Base-by-base conservation (phyloP, 2,888 invertebrate species). In the Phorcus lineatus region DNA sequence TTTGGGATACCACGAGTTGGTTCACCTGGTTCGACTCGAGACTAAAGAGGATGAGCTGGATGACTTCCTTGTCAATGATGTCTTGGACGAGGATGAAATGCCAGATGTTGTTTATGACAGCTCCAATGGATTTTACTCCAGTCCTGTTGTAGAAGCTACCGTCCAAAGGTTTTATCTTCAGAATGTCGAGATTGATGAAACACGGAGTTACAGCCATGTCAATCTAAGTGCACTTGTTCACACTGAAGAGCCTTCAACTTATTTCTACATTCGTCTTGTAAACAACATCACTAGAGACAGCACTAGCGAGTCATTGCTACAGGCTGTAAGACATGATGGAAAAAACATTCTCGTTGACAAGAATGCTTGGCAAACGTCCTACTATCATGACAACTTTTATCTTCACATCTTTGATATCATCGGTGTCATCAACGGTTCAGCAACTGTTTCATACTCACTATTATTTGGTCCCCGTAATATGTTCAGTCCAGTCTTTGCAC, bases 51-150 rank as follows among this genome's bases (percentile, higher is more conserved):
- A 88, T 57, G 77, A 31, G 0, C 47, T 86, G 7, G 83, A 80
- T 66, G 88, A 88, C 77, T 88, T 86, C 74, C 81, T 88, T 22
- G 86, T 87, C 13, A 86, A 87, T 81, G 85, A 86, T 53, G 54
- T 80, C 17, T 75, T 81, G 16, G 86, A 86, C 66, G 76, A 79
- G 6, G 82, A 83, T 55, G 80, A 81, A 6, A 79, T 83, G 28
- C 87, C 88, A 6, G 85, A 87, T 67, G 40, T 36, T 16, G 57
- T 87, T 16, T 87, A 83, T 40, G 81, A 82, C 74, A 87, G 86
- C 75, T 74, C 80, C 16, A 82, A 82, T 77, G 85, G 84, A 22
- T 31, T 70, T 9, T 74, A 83, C 47, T 80, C 81, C 0, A 24
- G 36, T 13, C 40, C 28, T 2, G 84, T 85, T 0, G 17, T 70